Conservation (phyloP, 1,140 invertebrate species). For the Pseudomyrmex flavicornis region DNA sequence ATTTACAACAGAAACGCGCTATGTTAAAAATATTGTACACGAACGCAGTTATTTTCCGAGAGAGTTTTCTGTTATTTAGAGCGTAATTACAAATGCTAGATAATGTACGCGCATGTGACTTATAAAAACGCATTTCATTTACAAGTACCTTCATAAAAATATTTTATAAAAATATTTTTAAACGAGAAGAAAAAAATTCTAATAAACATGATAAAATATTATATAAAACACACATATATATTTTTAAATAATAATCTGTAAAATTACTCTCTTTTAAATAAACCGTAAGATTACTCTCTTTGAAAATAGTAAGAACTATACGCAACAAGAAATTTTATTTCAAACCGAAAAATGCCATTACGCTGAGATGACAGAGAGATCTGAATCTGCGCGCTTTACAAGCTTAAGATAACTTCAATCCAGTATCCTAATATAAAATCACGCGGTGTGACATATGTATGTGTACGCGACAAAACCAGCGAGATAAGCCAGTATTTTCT, state of each 20-base stretch:
- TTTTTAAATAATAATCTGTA: no score
- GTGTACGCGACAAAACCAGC: conserved; percentile 2
- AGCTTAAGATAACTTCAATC: neutral
- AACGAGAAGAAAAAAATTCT: no score
- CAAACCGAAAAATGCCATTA: neutral
- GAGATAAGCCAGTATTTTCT: neutral
- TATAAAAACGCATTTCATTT: no score
- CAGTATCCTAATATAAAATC: neutral
- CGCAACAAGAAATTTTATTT: neutral
- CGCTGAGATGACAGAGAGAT: neutral
- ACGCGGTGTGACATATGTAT: neutral
- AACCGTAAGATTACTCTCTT: no score
- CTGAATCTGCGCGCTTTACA: neutral
- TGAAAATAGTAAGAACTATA: neutral
- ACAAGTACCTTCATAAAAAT: no score
- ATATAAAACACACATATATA: no score
- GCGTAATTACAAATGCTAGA: neutral
- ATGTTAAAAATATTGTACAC: neutral
- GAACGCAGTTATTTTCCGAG: neutral
- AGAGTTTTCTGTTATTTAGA: conserved; percentile 17
- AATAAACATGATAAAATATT: no score
- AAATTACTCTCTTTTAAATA: no score
- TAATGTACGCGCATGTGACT: no score
- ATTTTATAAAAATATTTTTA: no score
- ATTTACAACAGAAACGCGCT: neutral